Evolutionary conservation across 2,797 vertebrate genomes (phyloP).

Genomic region (Alectoris magna): DNA sequence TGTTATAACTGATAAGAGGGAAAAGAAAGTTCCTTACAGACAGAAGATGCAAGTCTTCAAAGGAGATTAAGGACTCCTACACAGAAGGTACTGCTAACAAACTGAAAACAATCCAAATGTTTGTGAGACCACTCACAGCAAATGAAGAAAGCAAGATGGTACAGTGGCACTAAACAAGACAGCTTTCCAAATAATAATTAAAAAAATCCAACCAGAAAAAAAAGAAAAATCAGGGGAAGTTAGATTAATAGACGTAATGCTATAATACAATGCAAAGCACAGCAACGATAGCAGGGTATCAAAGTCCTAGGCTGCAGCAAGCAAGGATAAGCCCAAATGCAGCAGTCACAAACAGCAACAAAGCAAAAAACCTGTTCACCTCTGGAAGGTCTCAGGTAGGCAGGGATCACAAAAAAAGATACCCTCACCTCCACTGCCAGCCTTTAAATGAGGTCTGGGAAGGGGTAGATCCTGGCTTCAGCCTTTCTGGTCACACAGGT

Average conservation of each 20-base stretch:
- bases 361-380: too few relatives aligned
- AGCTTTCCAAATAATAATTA: not conserved
- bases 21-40: not conserved
- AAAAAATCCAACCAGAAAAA: not conserved
- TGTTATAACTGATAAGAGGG: not conserved
- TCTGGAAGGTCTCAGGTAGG: too few relatives aligned
- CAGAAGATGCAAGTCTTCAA: not conserved
- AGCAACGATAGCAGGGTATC: too few relatives aligned
- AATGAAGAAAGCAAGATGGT: not conserved
- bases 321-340: too few relatives aligned
- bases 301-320: too few relatives aligned
- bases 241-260: not conserved
- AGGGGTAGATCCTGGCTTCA: too few relatives aligned
- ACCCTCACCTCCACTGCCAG: too few relatives aligned
- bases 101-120: not conserved
- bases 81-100: not conserved
- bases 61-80: not conserved
- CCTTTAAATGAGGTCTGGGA: too few relatives aligned
- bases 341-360: too few relatives aligned
- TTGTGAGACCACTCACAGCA: not conserved
- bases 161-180: rapidly evolving
- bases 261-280: too few relatives aligned
- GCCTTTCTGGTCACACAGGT: too few relatives aligned
- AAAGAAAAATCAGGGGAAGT: not conserved
- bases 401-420: too few relatives aligned